Conservation (phyloP, 2,888 invertebrate species). For the Sarcophaga variegata region DNA sequence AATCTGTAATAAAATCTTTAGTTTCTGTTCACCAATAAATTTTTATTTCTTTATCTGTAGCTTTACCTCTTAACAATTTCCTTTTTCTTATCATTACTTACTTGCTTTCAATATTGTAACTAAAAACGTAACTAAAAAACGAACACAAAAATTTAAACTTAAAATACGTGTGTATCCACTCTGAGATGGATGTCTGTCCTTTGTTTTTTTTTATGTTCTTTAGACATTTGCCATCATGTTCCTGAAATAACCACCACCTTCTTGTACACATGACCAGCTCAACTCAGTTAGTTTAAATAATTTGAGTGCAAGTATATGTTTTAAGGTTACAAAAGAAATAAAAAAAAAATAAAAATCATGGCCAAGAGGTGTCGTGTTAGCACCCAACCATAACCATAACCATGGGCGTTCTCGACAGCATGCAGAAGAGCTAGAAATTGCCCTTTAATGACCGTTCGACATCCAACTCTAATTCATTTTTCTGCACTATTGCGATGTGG, state of each 20-base stretch:
- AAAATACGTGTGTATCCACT: slow-evolving; percentile 53
- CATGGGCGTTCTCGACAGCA: no score
- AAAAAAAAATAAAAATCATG: neutral
- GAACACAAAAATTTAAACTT: neutral
- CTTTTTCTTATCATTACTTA: neutral
- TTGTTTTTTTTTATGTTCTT: no score
- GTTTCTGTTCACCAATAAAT: neutral
- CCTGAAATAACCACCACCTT: neutral
- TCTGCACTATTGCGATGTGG: no score
- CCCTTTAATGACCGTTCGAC: no score
- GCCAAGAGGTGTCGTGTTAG: no score
- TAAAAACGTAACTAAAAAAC: slow-evolving; percentile 47
- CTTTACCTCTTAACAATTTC: neutral
- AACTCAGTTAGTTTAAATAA: neutral
- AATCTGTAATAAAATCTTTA: neutral
- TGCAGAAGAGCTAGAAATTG: no score
- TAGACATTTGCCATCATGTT: neutral
- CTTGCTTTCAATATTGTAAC: slow-evolving; percentile 4
- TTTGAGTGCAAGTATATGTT: neutral
- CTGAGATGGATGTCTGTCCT: neutral
- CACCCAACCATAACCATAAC: no score
- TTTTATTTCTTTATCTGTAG: neutral
- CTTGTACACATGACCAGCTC: neutral
- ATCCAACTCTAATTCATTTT: no score
- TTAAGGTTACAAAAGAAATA: neutral